phyloP scores from a whole-genome alignment of 2,888 invertebrate species.

The Plebejus argus region DNA sequence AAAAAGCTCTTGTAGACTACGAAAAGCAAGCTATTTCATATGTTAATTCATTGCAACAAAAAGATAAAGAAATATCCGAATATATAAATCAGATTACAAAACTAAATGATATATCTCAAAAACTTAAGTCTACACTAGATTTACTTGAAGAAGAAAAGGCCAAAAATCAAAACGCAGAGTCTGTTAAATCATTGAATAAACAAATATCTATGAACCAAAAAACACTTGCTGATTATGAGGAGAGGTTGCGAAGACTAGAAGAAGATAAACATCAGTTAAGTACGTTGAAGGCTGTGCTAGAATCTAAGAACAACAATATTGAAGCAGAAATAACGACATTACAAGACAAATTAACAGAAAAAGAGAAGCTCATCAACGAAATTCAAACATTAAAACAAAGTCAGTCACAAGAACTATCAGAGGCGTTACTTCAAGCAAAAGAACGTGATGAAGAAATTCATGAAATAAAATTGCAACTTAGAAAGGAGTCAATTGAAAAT shows the following conservation, averaged over 20 bases:
- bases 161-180: conserved; percentile 74
- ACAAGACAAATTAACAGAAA: conserved; percentile 68
- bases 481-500: conserved; percentile 82
- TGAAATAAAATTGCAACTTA: conserved; percentile 74
- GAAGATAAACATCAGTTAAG: conserved; percentile 68
- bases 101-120: conserved; percentile 75
- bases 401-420: conserved; percentile 70
- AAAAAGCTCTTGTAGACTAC: conserved; percentile 71
- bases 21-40: conserved; percentile 74
- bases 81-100: conserved; percentile 79
- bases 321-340: conserved; percentile 66
- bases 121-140: conserved; percentile 74
- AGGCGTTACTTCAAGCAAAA: conserved; percentile 71
- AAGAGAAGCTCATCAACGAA: conserved; percentile 69
- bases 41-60: conserved; percentile 66
- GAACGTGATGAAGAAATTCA: conserved; percentile 80
- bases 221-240: conserved; percentile 65
- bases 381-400: conserved; percentile 72
- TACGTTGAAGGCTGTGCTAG: conserved; percentile 58
- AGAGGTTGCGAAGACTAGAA: conserved; percentile 65
- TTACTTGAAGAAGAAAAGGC: conserved; percentile 73
- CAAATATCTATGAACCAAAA: conserved; percentile 73
- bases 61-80: conserved; percentile 71
- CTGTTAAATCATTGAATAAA: conserved; percentile 77
- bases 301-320: conserved; percentile 57